Evolutionary conservation across 2,113 vertebrate genomes (phyloP), one percentile per base, ranked within the genome.

Genomic region (Ardeotis arabs): DNA sequence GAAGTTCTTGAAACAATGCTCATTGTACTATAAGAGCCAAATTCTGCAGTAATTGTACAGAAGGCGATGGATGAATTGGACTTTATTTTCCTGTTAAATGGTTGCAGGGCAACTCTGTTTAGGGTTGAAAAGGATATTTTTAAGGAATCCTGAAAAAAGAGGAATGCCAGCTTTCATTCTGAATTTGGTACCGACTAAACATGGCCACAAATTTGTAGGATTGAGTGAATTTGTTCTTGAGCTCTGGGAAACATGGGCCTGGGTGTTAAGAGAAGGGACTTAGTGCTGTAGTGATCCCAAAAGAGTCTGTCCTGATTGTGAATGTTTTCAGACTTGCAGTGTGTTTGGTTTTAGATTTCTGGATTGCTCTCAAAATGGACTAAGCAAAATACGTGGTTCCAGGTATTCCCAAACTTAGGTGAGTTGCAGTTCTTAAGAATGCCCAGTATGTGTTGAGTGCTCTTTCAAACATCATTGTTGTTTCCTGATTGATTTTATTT

Each of bases 391-490:
- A 28, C 16, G 18, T 23, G 28, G 28, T 66, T 86, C 44, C 72
- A 41, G 68, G 59, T 28, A 59, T 31, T 69, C 67, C 29, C 73
- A 25, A 8, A n/a, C 5, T 21, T 14, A 2, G 64, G 63, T 81
- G 73, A 78, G 80, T 33, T 24, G 15, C 12, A 17, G 24, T 35
- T 80, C 55, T 72, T 73, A 3, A 18, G 33, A 37, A 50, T 1
- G 9, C 13, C 28, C 29, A 0, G 0, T 11, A 0, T 1, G 6
- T 8, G 24, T 7, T 7, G 41, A 41, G 33, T 41, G 10, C 11
- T 77, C 24, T 86, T 77, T 45, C 49, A 60, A 39, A 52, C 1
- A 1, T 8, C 6, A 10, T 14, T 35, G 13, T 24, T 15, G 4
- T 47, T 93, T 66, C 60, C 33, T 35, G 14, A n/a, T 1, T 5